Evolutionary conservation across 2,797 vertebrate genomes (phyloP).

Genomic region (Oryzias sinensis): DNA sequence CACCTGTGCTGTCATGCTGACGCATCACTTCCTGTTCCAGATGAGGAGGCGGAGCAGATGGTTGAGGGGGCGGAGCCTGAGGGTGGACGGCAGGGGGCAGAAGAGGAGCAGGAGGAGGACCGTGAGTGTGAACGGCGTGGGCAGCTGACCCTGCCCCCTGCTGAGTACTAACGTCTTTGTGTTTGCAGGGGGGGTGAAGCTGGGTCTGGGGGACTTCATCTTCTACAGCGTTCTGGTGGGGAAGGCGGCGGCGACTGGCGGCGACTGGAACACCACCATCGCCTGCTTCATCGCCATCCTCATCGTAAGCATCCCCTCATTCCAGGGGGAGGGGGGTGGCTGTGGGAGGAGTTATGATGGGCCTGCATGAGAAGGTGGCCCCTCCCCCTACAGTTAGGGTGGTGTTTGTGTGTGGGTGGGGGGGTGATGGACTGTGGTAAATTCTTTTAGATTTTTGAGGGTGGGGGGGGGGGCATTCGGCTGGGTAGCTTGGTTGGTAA

Average conservation of each 20-base stretch:
- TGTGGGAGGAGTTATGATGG: too few relatives aligned
- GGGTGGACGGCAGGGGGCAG: conserved; percentile 24
- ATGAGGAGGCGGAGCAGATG: conserved; percentile 65
- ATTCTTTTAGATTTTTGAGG: too few relatives aligned
- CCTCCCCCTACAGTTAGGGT: too few relatives aligned
- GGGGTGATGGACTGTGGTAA: too few relatives aligned
- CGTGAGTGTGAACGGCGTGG: conserved; percentile 51
- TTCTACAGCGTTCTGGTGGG: conserved; percentile 98
- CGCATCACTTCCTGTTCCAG: conserved; percentile 40
- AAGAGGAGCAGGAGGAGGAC: conserved; percentile 77
- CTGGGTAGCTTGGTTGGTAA: too few relatives aligned
- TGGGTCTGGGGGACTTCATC: conserved; percentile 96
- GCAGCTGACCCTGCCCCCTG: background rate
- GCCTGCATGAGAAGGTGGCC: too few relatives aligned
- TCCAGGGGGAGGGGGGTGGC: too few relatives aligned
- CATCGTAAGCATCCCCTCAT: conserved; percentile 76
- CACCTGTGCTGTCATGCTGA: background rate
- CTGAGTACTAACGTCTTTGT: background rate
- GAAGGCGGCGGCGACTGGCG: conserved; percentile 90
- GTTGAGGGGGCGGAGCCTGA: conserved; percentile 55
- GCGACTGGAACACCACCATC: conserved; percentile 95
- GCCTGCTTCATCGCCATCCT: conserved; percentile 97
- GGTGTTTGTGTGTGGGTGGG: too few relatives aligned
- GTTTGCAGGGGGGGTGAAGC: conserved; percentile 85
- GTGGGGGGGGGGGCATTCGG: too few relatives aligned